Percentiles rank a stretch among this genome's conserved stretches.
Conservation (phyloP, 1,140 invertebrate species). For the Nasonia longicornis region DNA sequence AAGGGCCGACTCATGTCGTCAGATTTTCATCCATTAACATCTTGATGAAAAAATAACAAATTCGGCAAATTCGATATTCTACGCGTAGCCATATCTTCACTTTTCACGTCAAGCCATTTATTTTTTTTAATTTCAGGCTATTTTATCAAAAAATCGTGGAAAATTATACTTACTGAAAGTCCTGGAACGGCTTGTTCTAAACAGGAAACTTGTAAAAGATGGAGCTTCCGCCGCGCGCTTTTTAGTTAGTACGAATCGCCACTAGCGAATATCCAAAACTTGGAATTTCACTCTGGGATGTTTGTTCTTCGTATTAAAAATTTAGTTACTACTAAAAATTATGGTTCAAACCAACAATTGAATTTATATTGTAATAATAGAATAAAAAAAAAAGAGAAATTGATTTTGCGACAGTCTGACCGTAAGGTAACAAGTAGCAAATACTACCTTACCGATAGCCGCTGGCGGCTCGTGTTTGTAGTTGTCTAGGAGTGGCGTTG, state of each 20-base stretch:
- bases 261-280: no score
- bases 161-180: conserved; percentile 42
- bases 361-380: neutral
- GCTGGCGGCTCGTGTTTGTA: neutral
- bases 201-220: conserved; percentile 48
- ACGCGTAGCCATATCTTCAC: neutral
- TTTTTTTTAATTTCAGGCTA: conserved; percentile 42
- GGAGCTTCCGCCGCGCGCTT: conserved; percentile 35
- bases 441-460: neutral
- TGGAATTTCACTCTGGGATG: no score
- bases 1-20: conserved; percentile 5
- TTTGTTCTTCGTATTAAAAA: neutral
- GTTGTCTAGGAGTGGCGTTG: neutral
- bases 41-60: conserved; percentile 24
- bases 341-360: neutral
- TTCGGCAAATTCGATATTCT: neutral
- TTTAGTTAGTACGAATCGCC: neutral
- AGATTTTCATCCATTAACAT: conserved; percentile 54
- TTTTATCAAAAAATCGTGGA: conserved; percentile 47
- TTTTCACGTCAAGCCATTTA: conserved; percentile 34
- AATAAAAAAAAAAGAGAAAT: neutral
- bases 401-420: neutral
- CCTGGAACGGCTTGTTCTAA: conserved; percentile 36
- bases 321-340: neutral
- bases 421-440: neutral